Base-by-base conservation (phyloP, 2,888 invertebrate species). In the Artemia sinica region DNA sequence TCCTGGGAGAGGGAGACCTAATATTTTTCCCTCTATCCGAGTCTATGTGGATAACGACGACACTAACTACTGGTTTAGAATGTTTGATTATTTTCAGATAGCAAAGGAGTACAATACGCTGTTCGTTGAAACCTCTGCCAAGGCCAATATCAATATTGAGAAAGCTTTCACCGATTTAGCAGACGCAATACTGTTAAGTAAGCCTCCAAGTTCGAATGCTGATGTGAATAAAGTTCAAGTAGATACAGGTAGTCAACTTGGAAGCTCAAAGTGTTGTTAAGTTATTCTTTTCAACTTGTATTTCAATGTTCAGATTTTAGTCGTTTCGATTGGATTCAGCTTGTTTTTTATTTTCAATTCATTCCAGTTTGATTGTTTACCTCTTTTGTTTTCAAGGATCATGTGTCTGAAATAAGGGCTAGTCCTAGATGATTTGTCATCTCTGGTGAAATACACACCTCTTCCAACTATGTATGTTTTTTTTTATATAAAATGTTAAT, bases 111-210 rank as follows among this genome's bases (percentile, higher is more conserved):
- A 96, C 81, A 84, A 89, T 75, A 93, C 96, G 78, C 85, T 91
- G 73, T 96, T 96, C 82, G 89, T 95, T 88, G 96, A 96, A 83
- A 96, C 96, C 70, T 94, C 94, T 72, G 96, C 96, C 72, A 96
- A 96, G 82, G 88, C 91, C 70, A 92, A 94, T 80, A 89, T 93
- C 76, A 96, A 96, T 81, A 94, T 96, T 76, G 95, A 95, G 77
- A 86, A 87, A 77, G 94, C 95, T 71, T 96, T 96, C 82, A 88
- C 88, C 76, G 91, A 94, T 81, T 82, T 95, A 78, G 91, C 95
- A 69, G 90, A 92, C 82, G 91, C 93, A 75, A 92, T 96, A 80
- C 82, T 94, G 76, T 91, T 92, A 80, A 95, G 94, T 82, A 87
- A 89, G 72, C 84, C 89, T 70, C 86, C 86, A 14, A 84, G 86